These are phyloP conservation scores for Marasmarcha lunaedactyla DNA, from an alignment of 2,888 invertebrate genomes.

Conservation along the genomic window DNA sequence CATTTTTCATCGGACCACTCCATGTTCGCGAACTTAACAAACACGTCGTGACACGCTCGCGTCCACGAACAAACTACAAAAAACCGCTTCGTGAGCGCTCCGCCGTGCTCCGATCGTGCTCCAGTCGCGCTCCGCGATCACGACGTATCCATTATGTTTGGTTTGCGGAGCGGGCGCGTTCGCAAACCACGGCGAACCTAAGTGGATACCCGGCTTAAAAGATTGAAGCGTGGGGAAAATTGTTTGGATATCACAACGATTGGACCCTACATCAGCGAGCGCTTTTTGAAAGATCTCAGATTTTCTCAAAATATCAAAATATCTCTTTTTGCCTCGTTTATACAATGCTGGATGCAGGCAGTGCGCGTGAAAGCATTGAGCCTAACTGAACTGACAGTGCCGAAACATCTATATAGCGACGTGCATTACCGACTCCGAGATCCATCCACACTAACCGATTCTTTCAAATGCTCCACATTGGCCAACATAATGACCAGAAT, in stretches of 20 bases:
- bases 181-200: too few species aligned
- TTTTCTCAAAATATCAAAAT: constrained; percentile 3
- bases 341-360: constrained; percentile 8
- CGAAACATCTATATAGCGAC: constrained; percentile 2
- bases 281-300: constrained; percentile 14
- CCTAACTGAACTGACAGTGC: background rate
- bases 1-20: too few species aligned
- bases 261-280: background rate
- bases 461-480: constrained; percentile 2
- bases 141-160: too few species aligned
- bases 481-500: background rate
- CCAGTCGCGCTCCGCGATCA: too few species aligned
- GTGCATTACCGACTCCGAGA: constrained; percentile 4
- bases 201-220: too few species aligned
- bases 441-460: constrained; percentile 3
- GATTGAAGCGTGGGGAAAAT: background rate
- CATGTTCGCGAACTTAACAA: too few species aligned
- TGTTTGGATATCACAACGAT: background rate
- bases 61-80: too few species aligned
- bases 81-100: too few species aligned
- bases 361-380: background rate
- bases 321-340: constrained; percentile 6
- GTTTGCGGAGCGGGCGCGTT: too few species aligned
- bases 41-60: too few species aligned
- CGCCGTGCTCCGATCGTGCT: too few species aligned